Evolutionary conservation across 2,113 vertebrate genomes (phyloP).

Genomic region (Crypturellus undulatus): DNA sequence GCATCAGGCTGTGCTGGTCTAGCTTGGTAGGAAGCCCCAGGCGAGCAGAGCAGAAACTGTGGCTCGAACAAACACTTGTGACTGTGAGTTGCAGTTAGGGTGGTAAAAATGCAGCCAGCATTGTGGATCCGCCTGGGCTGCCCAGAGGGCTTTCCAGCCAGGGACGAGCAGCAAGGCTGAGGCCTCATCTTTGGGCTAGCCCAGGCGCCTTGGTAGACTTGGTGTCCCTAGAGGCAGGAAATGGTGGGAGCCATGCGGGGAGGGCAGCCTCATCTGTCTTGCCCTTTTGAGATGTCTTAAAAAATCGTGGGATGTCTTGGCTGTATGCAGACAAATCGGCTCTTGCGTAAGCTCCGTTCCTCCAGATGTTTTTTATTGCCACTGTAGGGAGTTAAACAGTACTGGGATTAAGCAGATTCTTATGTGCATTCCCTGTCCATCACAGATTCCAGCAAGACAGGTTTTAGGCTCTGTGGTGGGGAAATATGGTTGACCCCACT

Average conservation of each 20-base stretch:
- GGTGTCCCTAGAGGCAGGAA: not conserved
- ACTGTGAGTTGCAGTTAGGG: not conserved
- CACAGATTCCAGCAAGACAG: not conserved
- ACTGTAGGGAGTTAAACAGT: not conserved
- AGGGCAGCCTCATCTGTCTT: not conserved
- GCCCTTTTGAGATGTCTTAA: not conserved
- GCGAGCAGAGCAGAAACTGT: not conserved
- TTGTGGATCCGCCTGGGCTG: not conserved
- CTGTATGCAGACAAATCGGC: not conserved
- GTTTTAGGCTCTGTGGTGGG: not conserved
- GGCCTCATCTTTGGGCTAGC: not conserved
- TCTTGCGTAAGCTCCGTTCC: not conserved
- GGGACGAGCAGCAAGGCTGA: not conserved
- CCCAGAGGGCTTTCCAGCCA: not conserved
- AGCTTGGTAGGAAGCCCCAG: rapidly evolving
- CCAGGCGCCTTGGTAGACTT: not conserved
- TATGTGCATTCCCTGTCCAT: rapidly evolving
- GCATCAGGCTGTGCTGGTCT: not conserved
- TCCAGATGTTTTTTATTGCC: conserved; percentile 21
- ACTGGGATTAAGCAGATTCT: not conserved
- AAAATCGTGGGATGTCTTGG: not conserved
- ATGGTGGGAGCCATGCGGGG: not conserved
- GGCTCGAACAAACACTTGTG: not conserved
- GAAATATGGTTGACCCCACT: not conserved
- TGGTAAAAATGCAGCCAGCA: not conserved